Base-by-base conservation (phyloP, 2,888 invertebrate genomes). In the Monochamus alternatus region DNA sequence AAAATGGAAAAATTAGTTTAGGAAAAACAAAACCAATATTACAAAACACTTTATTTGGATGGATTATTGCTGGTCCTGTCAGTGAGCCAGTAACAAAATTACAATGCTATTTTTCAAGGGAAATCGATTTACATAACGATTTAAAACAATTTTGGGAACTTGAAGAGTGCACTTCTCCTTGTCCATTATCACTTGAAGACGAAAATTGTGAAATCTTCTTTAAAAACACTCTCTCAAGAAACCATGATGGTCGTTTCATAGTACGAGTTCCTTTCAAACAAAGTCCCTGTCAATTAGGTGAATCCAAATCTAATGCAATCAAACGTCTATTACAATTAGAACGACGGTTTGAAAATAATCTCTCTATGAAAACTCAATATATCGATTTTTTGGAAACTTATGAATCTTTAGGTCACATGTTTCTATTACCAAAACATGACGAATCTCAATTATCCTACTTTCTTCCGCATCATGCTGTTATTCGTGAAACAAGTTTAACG, bases 401-500 rank as follows among this genome's bases (percentile, higher is more conserved):
- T 55, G 22, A 31, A 12, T 8, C 10, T 58, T 8, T 31, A 3
- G 68, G 68, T 55, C 68, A 68, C 55, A 68, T 68, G 58, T 10
- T 31, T 4, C 14, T 10, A 32, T n/a, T 58, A 38, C 38, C 38
- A 38, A 38, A 38, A 55, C 12, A 1, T 12, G 3, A 38, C 38
- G 38, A 38, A 38, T 38, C 38, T 38, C 38, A 38, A 38, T 38
- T 38, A 38, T 38, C 38, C 3, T 73, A 51, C 51, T 73, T 10
- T 7, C 12, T 75, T 3, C 75, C 75, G 1, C 75, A 75, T 58
- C 75, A 75, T 60, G 72, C 43, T 3, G 75, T 75, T 5, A 4
- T 75, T 3, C 73, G 73, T 7, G 59, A 73, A n/a, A 14, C 44
- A 12, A 63, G 64, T 31, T 43, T 62, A 7, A 66, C 75, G 3